These are phyloP conservation scores for Oreocharis arfaki DNA, from an alignment of 2,113 vertebrate species.

Conservation along the genomic window DNA sequence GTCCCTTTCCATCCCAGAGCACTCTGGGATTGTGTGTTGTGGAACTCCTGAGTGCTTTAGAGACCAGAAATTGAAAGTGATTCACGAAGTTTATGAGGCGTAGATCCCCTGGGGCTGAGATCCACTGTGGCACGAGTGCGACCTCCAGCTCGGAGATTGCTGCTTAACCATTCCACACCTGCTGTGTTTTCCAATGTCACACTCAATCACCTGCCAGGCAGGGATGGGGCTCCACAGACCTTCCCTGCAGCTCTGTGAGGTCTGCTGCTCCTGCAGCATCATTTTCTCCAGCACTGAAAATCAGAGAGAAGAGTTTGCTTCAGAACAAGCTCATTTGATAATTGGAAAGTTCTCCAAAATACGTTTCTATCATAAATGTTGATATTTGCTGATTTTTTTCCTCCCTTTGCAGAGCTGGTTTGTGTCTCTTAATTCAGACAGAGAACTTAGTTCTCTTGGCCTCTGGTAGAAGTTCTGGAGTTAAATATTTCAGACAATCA, in stretches of 20 bases:
- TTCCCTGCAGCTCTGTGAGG: not conserved
- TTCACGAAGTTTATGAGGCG: rapidly evolving
- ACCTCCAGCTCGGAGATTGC: not conserved
- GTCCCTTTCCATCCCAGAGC: not conserved
- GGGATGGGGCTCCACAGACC: too few relatives aligned
- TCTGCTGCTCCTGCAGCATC: not conserved
- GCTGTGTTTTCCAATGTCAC: not conserved
- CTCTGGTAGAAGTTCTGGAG: not conserved
- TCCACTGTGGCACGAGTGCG: rapidly evolving
- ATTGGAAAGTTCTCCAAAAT: not conserved
- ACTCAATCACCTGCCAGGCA: not conserved
- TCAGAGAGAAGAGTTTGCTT: not conserved
- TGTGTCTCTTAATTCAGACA: not conserved
- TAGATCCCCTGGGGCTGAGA: too few relatives aligned
- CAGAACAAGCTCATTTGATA: not conserved
- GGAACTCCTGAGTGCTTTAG: not conserved
- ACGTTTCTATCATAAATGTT: not conserved
- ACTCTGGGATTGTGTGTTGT: not conserved
- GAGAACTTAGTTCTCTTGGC: not conserved
- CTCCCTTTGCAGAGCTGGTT: not conserved
- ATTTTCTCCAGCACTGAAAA: not conserved
- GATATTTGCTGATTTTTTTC: not conserved
- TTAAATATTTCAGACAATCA: not conserved
- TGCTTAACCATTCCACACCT: rapidly evolving
- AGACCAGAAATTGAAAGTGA: not conserved